Conservation (phyloP, 2,888 invertebrate genomes). For the Papilio elwesi region DNA sequence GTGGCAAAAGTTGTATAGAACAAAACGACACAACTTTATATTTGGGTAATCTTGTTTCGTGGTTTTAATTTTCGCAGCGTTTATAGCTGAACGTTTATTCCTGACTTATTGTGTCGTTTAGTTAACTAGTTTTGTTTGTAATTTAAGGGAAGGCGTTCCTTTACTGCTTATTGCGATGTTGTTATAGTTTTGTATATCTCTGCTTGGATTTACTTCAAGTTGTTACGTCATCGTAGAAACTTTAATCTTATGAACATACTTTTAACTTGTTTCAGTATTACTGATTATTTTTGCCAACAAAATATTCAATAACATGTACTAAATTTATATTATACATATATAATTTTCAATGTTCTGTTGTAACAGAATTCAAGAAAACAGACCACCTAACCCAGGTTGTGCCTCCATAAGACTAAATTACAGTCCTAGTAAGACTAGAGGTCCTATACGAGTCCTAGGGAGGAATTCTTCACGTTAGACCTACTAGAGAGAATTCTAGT, state of each 20-base stretch:
- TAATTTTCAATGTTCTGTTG: too few species aligned
- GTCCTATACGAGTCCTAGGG: too few species aligned
- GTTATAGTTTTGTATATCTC: constrained; percentile 14
- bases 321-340: too few species aligned
- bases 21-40: constrained; percentile 52
- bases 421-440: too few species aligned
- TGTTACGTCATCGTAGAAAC: not conserved
- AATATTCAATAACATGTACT: too few species aligned
- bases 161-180: constrained; percentile 23
- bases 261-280: not conserved
- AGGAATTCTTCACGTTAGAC: too few species aligned
- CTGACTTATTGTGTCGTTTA: constrained; percentile 78
- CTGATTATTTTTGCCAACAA: not conserved
- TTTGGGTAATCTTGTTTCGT: constrained; percentile 60
- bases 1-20: constrained; percentile 44
- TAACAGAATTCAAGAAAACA: too few species aligned
- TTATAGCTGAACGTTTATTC: constrained; percentile 56
- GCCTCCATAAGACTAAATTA: too few species aligned
- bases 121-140: constrained; percentile 66
- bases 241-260: constrained; percentile 2
- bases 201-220: constrained; percentile 1
- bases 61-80: constrained; percentile 59
- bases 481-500: too few species aligned
- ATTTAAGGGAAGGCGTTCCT: constrained; percentile 30
- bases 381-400: too few species aligned